Percentiles rank a stretch among this genome's conserved stretches.
Conservation (phyloP, 1,140 invertebrate genomes). For the Drosophila oshimai region DNA sequence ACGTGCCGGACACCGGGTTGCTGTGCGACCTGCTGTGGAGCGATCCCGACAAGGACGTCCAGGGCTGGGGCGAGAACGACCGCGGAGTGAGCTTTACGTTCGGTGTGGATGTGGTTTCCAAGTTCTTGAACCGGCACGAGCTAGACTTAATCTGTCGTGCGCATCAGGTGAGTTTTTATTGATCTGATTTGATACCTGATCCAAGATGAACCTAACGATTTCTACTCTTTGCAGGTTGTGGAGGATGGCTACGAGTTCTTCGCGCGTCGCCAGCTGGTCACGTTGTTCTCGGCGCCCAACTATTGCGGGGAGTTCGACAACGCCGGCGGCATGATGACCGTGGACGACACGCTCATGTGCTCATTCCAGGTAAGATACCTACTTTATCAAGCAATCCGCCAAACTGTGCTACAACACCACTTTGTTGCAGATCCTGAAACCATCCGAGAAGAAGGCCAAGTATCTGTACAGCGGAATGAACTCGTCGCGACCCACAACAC, state of each 20-base stretch:
- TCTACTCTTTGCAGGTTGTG: slow-evolving; percentile 86
- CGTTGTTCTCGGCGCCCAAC: slow-evolving; percentile 94
- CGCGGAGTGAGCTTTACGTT: slow-evolving; percentile 94
- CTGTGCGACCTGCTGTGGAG: slow-evolving; percentile 95
- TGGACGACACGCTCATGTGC: slow-evolving; percentile 99
- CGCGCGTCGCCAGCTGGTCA: slow-evolving; percentile 94
- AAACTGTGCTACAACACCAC: neutral
- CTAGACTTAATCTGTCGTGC: slow-evolving; percentile 95
- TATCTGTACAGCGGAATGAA: slow-evolving; percentile 97
- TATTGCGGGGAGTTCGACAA: slow-evolving; percentile 96
- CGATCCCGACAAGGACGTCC: slow-evolving; percentile 94
- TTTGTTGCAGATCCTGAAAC: slow-evolving; percentile 94
- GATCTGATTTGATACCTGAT: neutral
- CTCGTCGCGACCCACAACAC: slow-evolving; percentile 91
- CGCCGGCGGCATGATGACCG: slow-evolving; percentile 99
- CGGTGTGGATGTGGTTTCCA: slow-evolving; percentile 92
- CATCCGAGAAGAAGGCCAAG: slow-evolving; percentile 99
- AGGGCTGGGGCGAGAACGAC: slow-evolving; percentile 94
- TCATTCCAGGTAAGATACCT: slow-evolving; percentile 88
- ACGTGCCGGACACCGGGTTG: slow-evolving; percentile 94
- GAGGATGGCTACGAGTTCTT: slow-evolving; percentile 97
- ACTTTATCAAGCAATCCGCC: no score
- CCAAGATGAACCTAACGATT: neutral
- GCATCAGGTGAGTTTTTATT: slow-evolving; percentile 87
- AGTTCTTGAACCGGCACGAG: slow-evolving; percentile 93